Evolutionary conservation across 92 coral and sea anemone species (phyloP).

Genomic region (Chrysogorgia sp.): DNA sequence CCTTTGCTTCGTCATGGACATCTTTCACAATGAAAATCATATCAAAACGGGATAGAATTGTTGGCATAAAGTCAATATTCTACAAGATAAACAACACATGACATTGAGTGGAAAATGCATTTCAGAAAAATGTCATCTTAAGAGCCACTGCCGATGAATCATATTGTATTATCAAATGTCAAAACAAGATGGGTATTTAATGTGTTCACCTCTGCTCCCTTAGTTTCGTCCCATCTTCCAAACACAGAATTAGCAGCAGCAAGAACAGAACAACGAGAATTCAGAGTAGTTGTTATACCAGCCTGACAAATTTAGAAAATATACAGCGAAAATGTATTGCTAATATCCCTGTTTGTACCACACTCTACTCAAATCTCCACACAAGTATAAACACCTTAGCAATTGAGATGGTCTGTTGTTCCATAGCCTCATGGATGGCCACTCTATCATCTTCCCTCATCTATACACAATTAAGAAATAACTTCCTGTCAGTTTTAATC

Average conservation of each 20-base stretch:
- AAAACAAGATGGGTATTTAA: not conserved
- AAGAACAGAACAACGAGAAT: slow-evolving; percentile 94
- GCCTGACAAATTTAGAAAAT: slow-evolving; percentile 70
- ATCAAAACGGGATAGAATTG: slow-evolving; percentile 97
- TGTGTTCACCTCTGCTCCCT: slow-evolving; percentile 78
- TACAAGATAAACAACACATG: slow-evolving; percentile 30
- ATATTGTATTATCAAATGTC: too few relatives aligned
- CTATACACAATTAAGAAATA: slow-evolving; percentile 59
- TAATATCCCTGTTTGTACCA: too few relatives aligned
- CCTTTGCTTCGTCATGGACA: slow-evolving; percentile 93
- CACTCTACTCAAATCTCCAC: not conserved
- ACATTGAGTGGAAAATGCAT: not conserved
- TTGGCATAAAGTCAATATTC: slow-evolving; percentile 99
- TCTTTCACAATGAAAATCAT: slow-evolving; percentile 94
- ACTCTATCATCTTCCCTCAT: slow-evolving; percentile 99
- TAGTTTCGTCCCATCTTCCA: slow-evolving; percentile 99
- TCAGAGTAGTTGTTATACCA: slow-evolving; percentile 94
- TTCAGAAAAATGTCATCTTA: not conserved
- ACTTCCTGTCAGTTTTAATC: too few relatives aligned
- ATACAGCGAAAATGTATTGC: not conserved
- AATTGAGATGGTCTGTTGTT: slow-evolving; percentile 95
- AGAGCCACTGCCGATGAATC: not conserved
- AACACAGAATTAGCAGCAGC: slow-evolving; percentile 99
- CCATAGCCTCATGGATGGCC: slow-evolving; percentile 99
- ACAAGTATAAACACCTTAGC: slow-evolving; percentile 93